Evolutionary conservation across 2,797 vertebrate genomes (phyloP).

Genomic region (Macropodus opercularis): DNA sequence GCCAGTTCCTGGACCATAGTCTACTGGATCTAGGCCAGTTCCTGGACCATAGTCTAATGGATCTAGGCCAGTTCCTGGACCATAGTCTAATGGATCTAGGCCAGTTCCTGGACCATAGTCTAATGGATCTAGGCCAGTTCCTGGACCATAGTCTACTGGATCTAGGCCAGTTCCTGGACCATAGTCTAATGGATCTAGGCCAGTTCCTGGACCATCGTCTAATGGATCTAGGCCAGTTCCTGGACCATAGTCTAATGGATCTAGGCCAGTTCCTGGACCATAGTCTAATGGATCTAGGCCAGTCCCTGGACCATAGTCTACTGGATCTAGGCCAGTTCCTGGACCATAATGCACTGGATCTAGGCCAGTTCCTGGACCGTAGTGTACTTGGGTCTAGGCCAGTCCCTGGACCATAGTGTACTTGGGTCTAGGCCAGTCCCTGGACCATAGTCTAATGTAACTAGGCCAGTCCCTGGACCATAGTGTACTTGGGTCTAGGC

Average conservation of each 20-base stretch:
- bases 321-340: constrained; percentile 10
- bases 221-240: constrained; percentile 4
- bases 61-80: constrained; percentile 6
- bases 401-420: not conserved
- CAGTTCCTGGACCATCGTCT: not conserved
- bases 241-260: too few species aligned
- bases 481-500: not conserved
- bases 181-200: constrained; percentile 15
- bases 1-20: not conserved
- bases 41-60: too few species aligned
- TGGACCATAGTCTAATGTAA: too few species aligned
- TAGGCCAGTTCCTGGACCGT: too few species aligned
- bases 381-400: constrained; percentile 15
- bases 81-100: not conserved
- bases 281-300: not conserved
- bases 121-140: constrained; percentile 13
- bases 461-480: constrained; percentile 1
- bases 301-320: too few species aligned
- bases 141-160: not conserved
- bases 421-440: constrained; percentile 6
- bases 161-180: too few species aligned
- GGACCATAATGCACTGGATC: not conserved
- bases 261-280: constrained; percentile 1
- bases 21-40: constrained; percentile 4
- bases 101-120: too few species aligned